Evolutionary conservation across 1,140 invertebrate genomes (phyloP).

Genomic region (Neotoxoptera formosana): DNA sequence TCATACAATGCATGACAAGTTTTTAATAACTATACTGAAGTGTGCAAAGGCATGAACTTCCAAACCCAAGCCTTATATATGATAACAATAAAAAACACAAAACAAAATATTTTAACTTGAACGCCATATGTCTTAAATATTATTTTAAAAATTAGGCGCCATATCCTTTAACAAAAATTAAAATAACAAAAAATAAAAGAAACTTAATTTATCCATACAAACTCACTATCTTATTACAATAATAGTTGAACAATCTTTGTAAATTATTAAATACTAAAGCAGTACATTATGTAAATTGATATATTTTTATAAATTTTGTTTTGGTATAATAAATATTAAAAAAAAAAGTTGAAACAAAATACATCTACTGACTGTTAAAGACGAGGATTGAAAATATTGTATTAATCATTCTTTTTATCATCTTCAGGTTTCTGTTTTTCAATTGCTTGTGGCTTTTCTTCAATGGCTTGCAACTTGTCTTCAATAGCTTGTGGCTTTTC

Average conservation of each 20-base stretch:
- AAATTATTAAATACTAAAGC: constrained; percentile 21
- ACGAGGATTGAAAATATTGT: neutral
- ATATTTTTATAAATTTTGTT: neutral
- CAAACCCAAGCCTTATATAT: neutral
- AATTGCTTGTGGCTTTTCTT: constrained; percentile 14
- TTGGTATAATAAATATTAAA: constrained; percentile 8
- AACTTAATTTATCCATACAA: constrained; percentile 18
- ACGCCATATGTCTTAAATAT: neutral
- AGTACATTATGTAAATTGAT: constrained; percentile 28
- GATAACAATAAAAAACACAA: constrained; percentile 39
- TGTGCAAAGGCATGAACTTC: neutral
- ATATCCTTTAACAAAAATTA: constrained; percentile 41
- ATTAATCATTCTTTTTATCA: constrained; percentile 57
- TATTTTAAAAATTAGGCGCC: constrained; percentile 34
- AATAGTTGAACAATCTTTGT: constrained; percentile 33
- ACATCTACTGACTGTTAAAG: constrained; percentile 17
- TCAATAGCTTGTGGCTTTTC: constrained; percentile 32
- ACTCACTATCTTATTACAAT: constrained; percentile 1
- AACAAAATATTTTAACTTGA: constrained; percentile 19
- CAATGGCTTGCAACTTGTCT: neutral
- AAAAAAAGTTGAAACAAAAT: constrained; percentile 24
- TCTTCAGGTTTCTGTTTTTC: constrained; percentile 28
- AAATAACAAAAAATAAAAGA: constrained; percentile 28
- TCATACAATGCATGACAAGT: neutral
- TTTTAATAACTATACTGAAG: neutral